Conservation (phyloP, 35 echinoderm and acorn worm species). For the Chiridota heheva region DNA sequence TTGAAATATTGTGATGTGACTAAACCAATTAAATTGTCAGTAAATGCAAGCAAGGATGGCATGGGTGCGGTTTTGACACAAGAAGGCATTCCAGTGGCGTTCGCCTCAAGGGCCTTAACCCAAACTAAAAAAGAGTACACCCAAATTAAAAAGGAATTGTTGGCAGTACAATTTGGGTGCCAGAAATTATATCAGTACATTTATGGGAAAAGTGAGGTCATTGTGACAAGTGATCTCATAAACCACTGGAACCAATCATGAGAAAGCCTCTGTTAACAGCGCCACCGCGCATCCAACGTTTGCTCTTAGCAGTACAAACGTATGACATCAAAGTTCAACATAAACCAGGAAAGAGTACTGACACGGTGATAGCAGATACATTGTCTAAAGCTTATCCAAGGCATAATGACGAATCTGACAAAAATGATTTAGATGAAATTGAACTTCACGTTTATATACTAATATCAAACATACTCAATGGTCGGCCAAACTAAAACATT, state of each 20-base stretch:
- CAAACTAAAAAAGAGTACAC: slow-evolving; percentile 27
- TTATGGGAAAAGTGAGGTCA: slow-evolving; percentile 35
- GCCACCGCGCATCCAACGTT: no score
- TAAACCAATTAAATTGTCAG: slow-evolving; percentile 23
- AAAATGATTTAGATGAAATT: neutral
- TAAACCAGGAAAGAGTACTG: no score
- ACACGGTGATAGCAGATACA: no score
- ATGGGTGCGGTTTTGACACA: slow-evolving; percentile 46
- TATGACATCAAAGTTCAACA: no score
- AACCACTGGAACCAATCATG: neutral
- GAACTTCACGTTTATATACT: neutral
- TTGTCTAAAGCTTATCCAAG: neutral
- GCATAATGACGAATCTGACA: no score
- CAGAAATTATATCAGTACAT: slow-evolving; percentile 53
- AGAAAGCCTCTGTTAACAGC: no score
- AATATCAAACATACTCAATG: neutral
- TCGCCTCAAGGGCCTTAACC: slow-evolving; percentile 39
- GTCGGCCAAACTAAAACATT: neutral
- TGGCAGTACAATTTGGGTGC: slow-evolving; percentile 53
- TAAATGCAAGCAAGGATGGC: slow-evolving; percentile 51
- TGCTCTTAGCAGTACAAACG: no score
- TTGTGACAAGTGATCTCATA: no score
- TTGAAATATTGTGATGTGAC: slow-evolving; percentile 45
- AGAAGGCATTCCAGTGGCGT: slow-evolving; percentile 36
- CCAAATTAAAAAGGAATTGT: slow-evolving; percentile 44